A percentile compares a stretch with the other conserved stretches of the same genome.
phyloP scores from a whole-genome alignment of 2,888 invertebrate genomes.

The Netelia fuscicornis region DNA sequence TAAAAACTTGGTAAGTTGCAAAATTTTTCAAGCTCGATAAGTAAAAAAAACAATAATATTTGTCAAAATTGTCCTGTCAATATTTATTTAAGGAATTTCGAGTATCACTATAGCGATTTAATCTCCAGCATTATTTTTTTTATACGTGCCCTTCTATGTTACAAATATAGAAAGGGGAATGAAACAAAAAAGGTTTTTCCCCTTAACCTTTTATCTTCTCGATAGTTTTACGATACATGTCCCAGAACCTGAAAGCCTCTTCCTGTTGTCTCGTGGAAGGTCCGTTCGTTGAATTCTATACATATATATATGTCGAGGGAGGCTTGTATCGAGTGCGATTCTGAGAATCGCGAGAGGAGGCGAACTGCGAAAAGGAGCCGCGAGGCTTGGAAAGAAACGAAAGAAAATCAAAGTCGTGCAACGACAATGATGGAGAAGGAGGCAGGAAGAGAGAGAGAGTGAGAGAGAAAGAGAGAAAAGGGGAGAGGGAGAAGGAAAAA shows the following conservation, averaged over 20 bases:
- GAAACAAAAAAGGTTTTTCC: conserved; percentile 53
- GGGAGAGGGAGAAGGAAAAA: conserved; percentile 51
- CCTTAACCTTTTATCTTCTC: conserved; percentile 10
- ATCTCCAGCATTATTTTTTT: not conserved
- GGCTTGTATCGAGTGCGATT: conserved; percentile 44
- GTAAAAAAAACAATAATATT: not conserved
- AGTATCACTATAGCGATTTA: not conserved
- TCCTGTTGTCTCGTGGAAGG: conserved; percentile 80
- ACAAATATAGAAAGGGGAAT: not conserved
- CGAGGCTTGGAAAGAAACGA: conserved; percentile 66
- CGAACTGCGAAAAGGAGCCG: conserved; percentile 67
- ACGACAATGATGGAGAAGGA: conserved; percentile 44
- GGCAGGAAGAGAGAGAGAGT: conserved; percentile 44
- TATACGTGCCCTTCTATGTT: not conserved
- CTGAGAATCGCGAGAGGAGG: conserved; percentile 54
- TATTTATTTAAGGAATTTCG: not conserved
- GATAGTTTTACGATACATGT: conserved; percentile 49
- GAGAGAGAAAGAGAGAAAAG: conserved; percentile 34
- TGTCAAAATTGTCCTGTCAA: not conserved
- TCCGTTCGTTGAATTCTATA: conserved; percentile 24
- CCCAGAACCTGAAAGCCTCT: conserved; percentile 80
- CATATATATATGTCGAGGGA: conserved; percentile 10
- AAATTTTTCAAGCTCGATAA: not conserved
- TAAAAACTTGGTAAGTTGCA: not conserved
- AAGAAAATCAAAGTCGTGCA: conserved; percentile 67